Percentiles rank a stretch among this genome's conserved stretches.
Evolutionary conservation across 2,797 vertebrate genomes (phyloP).

Genomic region (Luscinia luscinia): DNA sequence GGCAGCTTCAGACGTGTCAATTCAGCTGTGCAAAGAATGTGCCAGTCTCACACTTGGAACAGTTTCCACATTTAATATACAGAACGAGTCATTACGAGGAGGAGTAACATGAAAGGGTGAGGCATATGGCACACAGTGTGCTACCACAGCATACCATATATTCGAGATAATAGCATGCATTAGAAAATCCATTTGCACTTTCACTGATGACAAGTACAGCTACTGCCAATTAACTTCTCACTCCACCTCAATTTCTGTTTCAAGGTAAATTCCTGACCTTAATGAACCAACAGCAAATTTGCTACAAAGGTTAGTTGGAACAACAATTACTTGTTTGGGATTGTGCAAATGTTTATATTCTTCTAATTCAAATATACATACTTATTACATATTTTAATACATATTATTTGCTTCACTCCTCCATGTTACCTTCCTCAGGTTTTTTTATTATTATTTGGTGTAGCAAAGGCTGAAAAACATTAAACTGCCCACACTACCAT

Average conservation of each 20-base stretch:
- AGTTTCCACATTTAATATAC: conserved; percentile 20
- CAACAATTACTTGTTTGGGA: not conserved
- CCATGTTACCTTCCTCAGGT: accelerated
- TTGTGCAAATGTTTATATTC: not conserved
- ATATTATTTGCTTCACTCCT: not conserved
- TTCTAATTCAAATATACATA: not conserved
- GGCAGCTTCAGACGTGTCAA: conserved; percentile 48
- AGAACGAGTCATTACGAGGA: conserved; percentile 37
- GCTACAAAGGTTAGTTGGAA: not conserved
- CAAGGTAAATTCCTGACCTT: not conserved
- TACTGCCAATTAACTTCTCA: not conserved
- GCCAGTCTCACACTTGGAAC: conserved; percentile 40
- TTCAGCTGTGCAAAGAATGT: conserved; percentile 51
- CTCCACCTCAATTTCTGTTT: conserved; percentile 10
- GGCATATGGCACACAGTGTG: conserved; percentile 33
- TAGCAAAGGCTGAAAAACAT: not conserved
- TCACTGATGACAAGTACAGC: conserved; percentile 2
- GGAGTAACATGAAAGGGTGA: conserved; percentile 50
- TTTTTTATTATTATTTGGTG: not conserved
- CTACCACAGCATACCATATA: conserved; percentile 54
- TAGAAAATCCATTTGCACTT: conserved; percentile 57
- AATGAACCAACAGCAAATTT: not conserved
- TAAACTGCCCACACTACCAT: not conserved
- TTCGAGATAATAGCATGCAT: conserved; percentile 25
- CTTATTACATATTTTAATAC: not conserved